Conservation (phyloP, 2,113 vertebrate genomes). For the Sinocyclocheilus maitianheensis region DNA sequence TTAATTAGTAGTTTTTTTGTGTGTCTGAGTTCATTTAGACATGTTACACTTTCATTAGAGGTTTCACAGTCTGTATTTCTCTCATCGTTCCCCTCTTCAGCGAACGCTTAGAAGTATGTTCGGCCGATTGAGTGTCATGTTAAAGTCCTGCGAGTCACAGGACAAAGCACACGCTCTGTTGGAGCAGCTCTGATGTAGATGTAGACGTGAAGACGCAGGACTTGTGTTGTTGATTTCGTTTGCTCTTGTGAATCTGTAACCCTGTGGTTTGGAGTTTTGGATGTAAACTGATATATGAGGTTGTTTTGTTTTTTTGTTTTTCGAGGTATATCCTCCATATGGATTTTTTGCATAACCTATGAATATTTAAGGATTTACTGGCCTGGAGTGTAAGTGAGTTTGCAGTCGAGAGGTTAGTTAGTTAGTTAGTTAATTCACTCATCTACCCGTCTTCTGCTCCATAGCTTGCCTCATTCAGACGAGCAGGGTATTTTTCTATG, state of each 20-base stretch:
- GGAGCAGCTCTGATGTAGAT: slow-evolving; percentile 2
- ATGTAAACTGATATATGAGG: slow-evolving; percentile 31
- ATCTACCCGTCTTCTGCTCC: slow-evolving; percentile 33
- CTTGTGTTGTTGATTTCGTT: slow-evolving; percentile 50
- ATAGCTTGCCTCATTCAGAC: slow-evolving; percentile 65
- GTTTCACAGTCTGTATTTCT: not conserved
- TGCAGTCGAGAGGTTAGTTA: slow-evolving; percentile 33
- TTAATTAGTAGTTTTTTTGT: not conserved
- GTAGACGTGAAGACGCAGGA: slow-evolving; percentile 11
- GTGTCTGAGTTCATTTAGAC: not conserved
- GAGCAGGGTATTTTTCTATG: slow-evolving; percentile 74
- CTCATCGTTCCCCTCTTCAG: not conserved
- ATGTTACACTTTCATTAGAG: not conserved
- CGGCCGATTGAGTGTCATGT: no score
- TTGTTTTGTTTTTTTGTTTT: not conserved
- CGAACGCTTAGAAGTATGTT: not conserved
- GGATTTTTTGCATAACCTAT: slow-evolving; percentile 64
- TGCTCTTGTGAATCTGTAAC: slow-evolving; percentile 54
- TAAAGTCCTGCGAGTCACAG: no score
- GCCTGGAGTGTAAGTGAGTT: slow-evolving; percentile 55
- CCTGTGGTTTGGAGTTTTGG: slow-evolving; percentile 48
- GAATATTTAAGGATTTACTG: slow-evolving; percentile 60
- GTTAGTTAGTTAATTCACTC: slow-evolving; percentile 22
- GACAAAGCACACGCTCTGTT: no score
- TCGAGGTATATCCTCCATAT: slow-evolving; percentile 54